Conservation (phyloP, 1,140 invertebrate genomes). For the Nasonia giraulti region DNA sequence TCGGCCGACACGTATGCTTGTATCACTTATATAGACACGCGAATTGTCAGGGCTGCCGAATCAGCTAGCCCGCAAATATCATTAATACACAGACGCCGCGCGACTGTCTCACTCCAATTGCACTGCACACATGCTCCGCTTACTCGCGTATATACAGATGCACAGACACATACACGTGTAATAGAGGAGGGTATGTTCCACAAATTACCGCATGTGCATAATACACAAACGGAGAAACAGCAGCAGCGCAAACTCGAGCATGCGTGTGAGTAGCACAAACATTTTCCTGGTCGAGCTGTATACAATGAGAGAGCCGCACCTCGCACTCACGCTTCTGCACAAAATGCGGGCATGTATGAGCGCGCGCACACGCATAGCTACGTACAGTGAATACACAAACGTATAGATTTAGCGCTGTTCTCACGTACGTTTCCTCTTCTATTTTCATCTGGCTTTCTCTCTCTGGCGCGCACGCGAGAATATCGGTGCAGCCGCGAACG, state of each 20-base stretch:
- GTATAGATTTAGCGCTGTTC: background rate
- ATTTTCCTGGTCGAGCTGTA: background rate
- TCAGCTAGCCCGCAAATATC: background rate
- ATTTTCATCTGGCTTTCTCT: background rate
- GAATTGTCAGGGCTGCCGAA: background rate
- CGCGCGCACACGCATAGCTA: background rate
- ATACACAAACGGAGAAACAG: constrained; percentile 5
- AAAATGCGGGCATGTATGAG: background rate
- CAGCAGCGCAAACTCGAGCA: background rate
- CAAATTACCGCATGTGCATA: constrained; percentile 11
- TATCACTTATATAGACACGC: constrained; percentile 12
- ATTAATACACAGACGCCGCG: background rate
- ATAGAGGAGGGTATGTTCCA: background rate
- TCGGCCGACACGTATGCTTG: background rate
- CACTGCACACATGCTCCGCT: background rate
- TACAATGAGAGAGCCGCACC: background rate
- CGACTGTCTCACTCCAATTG: background rate
- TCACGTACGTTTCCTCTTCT: constrained; percentile 9
- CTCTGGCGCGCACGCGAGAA: background rate
- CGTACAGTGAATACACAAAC: background rate
- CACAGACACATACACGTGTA: background rate
- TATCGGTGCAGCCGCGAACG: constrained; percentile 10
- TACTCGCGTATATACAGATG: too few species aligned
- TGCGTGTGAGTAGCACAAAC: background rate
- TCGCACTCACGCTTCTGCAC: background rate